These are phyloP conservation scores for Aurelia sp. DNA, from an alignment of 30 jellyfish, hydroid and myxozoan species.

Conservation along the genomic window DNA sequence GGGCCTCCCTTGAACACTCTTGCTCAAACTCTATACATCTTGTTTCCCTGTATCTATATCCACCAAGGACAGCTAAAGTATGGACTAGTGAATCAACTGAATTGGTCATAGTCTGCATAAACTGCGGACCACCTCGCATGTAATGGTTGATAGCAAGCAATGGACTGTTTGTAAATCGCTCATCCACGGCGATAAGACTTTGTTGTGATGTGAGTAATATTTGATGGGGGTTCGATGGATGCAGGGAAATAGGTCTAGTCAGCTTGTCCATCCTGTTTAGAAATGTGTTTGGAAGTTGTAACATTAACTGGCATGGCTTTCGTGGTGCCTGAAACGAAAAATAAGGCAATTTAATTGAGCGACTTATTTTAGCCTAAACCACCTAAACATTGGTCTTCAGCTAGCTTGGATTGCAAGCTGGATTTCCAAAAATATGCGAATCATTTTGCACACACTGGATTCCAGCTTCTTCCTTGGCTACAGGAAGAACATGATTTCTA, in stretches of 20 bases:
- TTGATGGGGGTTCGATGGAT: slow-evolving; percentile 59
- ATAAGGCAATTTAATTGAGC: not conserved
- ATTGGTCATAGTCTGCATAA: slow-evolving; percentile 29
- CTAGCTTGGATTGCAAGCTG: too few species aligned
- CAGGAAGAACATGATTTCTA: too few species aligned
- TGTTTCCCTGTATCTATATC: slow-evolving; percentile 65
- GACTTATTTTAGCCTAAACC: not conserved
- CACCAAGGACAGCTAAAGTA: slow-evolving; percentile 67
- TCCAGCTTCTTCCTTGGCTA: too few species aligned
- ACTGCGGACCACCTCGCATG: slow-evolving; percentile 75
- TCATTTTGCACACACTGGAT: too few species aligned
- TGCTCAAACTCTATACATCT: slow-evolving; percentile 53
- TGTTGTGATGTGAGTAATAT: slow-evolving; percentile 64
- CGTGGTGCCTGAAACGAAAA: slow-evolving; percentile 6
- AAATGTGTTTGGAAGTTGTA: slow-evolving; percentile 48
- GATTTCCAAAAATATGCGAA: too few species aligned
- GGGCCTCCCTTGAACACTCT: slow-evolving; percentile 14
- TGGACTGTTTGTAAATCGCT: slow-evolving; percentile 57
- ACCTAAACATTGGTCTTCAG: too few species aligned
- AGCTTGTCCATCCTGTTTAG: slow-evolving; percentile 65
- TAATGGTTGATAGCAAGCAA: slow-evolving; percentile 51
- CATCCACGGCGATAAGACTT: slow-evolving; percentile 60
- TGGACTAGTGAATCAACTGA: slow-evolving; percentile 29
- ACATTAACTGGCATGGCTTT: slow-evolving; percentile 18
- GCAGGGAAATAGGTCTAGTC: slow-evolving; percentile 50